phyloP scores from a whole-genome alignment of 2,888 invertebrate species.

The Limnephilus rhombicus region DNA sequence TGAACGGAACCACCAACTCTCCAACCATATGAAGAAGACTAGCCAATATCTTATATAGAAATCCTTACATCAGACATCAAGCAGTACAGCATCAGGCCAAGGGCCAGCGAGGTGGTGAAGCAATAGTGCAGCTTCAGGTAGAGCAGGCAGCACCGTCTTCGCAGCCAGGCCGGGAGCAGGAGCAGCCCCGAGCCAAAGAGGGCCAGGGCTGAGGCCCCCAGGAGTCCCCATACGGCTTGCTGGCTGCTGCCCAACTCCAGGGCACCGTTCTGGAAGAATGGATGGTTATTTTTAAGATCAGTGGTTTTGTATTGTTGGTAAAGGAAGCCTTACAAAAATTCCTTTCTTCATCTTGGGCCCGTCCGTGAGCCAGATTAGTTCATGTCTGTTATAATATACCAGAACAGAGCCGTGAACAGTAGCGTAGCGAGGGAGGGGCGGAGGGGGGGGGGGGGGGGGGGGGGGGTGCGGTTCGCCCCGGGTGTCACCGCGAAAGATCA shows the following conservation, averaged over 20 bases:
- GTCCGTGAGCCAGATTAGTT: too few relatives aligned
- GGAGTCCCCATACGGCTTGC: slow-evolving; percentile 77
- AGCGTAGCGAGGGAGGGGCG: too few relatives aligned
- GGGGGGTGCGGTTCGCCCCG: too few relatives aligned
- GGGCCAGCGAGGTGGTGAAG: slow-evolving; percentile 63
- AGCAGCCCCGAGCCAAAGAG: slow-evolving; percentile 74
- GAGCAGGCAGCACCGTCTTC: slow-evolving; percentile 77
- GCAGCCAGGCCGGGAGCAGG: slow-evolving; percentile 73
- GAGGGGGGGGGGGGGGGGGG: too few relatives aligned
- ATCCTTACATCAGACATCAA: slow-evolving; percentile 58
- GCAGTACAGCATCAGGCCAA: slow-evolving; percentile 64
- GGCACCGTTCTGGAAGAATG: slow-evolving; percentile 54
- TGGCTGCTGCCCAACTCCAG: slow-evolving; percentile 68
- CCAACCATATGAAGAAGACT: too few relatives aligned
- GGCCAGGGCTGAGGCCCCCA: slow-evolving; percentile 76
- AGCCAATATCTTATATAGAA: neutral
- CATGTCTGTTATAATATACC: too few relatives aligned
- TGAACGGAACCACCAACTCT: too few relatives aligned
- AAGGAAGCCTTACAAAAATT: too few relatives aligned
- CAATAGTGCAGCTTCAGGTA: slow-evolving; percentile 85
- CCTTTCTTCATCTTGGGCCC: too few relatives aligned
- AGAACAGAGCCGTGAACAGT: too few relatives aligned
- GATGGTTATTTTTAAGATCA: neutral
- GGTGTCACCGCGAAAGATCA: too few relatives aligned
- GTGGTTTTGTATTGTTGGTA: neutral